These are phyloP conservation scores for Trachelus iudaicus DNA, from an alignment of 2,888 invertebrate species.

Conservation along the genomic window DNA sequence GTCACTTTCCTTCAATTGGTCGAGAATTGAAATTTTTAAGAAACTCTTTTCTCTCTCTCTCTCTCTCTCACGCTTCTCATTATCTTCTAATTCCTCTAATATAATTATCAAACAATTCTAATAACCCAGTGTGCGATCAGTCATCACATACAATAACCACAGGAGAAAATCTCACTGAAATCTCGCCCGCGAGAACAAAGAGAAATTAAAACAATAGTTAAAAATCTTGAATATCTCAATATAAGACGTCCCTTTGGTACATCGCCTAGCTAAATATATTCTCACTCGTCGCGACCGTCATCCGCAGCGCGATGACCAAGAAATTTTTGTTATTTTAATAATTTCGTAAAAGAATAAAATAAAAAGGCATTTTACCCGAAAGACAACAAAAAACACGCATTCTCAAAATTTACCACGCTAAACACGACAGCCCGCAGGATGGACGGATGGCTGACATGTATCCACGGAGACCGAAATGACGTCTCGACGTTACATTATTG, in stretches of 20 bases:
- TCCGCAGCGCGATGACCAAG: neutral
- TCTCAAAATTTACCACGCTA: neutral
- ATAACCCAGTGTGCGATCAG: neutral
- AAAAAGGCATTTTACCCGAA: neutral
- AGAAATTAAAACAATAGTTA: constrained; percentile 12
- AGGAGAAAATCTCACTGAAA: constrained; percentile 20
- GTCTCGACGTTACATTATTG: neutral
- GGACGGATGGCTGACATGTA: constrained; percentile 56
- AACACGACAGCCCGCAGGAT: constrained; percentile 48
- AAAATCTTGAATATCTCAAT: neutral
- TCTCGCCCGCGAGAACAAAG: constrained; percentile 56
- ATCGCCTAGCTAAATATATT: neutral
- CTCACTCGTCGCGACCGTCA: neutral
- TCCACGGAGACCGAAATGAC: neutral
- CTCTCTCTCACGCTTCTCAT: neutral
- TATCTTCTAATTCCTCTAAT: neutral
- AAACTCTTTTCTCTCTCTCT: neutral
- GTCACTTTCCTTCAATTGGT: neutral
- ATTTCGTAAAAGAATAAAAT: neutral
- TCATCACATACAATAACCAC: neutral
- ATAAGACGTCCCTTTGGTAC: neutral
- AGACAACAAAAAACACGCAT: neutral
- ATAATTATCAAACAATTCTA: neutral
- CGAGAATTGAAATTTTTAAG: neutral
- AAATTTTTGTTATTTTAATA: neutral